Conservation (phyloP, 2,113 vertebrate species). For the Lasiurus cinereus region DNA sequence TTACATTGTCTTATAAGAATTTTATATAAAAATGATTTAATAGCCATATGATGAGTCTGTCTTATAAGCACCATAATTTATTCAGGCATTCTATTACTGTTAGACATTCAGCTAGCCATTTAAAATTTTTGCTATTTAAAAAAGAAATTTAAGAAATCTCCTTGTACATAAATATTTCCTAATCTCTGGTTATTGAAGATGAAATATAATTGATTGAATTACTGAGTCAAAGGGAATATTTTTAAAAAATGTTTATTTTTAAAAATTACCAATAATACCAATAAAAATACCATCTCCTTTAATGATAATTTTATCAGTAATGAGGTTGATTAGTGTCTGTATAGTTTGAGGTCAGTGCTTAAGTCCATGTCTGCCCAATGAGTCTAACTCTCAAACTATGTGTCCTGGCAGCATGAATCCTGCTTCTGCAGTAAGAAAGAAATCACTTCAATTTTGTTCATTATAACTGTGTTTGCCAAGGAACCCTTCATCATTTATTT, state of each 20-base stretch:
- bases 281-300: neutral
- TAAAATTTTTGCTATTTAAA: conserved; percentile 10
- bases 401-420: neutral
- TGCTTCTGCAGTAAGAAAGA: neutral
- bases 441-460: conserved; percentile 50
- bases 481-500: conserved; percentile 21
- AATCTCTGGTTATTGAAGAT: neutral
- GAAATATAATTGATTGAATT: neutral
- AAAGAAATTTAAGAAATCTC: neutral
- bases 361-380: neutral
- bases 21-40: conserved; percentile 29
- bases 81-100: neutral
- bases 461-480: neutral
- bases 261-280: neutral
- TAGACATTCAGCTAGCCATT: neutral
- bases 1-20: conserved; percentile 29
- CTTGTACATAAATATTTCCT: neutral
- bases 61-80: neutral
- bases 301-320: conserved; percentile 5
- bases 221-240: neutral
- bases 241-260: neutral
- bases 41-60: neutral
- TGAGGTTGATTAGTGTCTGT: neutral
- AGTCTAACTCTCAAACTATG: neutral
- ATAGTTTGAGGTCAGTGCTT: neutral